Conservation (phyloP, 1,140 invertebrate genomes). For the Aethina tumida region DNA sequence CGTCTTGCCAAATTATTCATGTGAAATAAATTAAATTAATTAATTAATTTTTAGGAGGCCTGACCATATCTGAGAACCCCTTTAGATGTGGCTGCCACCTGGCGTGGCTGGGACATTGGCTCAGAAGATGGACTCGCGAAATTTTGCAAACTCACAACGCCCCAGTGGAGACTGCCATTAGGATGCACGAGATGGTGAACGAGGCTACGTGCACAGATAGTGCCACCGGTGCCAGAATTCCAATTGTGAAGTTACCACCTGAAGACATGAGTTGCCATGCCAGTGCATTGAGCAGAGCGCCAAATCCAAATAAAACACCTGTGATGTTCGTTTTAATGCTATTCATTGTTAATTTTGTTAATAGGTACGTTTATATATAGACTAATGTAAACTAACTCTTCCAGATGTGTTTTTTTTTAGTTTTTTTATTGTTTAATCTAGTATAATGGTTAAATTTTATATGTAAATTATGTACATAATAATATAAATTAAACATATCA, state of each 20-base stretch:
- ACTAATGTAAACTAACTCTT: no score
- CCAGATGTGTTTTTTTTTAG: no score
- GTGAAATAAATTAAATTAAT: no score
- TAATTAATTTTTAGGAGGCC: slow-evolving; percentile 62
- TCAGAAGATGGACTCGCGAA: slow-evolving; percentile 72
- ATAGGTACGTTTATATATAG: no score
- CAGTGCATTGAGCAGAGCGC: slow-evolving; percentile 51
- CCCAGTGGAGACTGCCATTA: slow-evolving; percentile 42
- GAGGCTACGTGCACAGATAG: slow-evolving; percentile 56
- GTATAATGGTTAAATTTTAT: no score
- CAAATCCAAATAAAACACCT: slow-evolving; percentile 27
- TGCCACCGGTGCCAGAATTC: slow-evolving; percentile 45
- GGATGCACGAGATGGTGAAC: slow-evolving; percentile 39
- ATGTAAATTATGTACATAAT: no score
- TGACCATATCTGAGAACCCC: slow-evolving; percentile 73
- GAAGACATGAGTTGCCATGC: slow-evolving; percentile 67
- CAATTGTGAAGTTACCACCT: slow-evolving; percentile 59
- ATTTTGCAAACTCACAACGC: slow-evolving; percentile 61
- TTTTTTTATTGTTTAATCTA: no score
- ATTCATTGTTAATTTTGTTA: slow-evolving; percentile 18
- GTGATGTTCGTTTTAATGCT: slow-evolving; percentile 24
- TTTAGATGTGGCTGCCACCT: slow-evolving; percentile 78
- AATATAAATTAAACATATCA: slow-evolving; percentile 24
- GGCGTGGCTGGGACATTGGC: slow-evolving; percentile 81
- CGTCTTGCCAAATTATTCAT: no score